Evolutionary conservation across 2,888 invertebrate genomes (phyloP), one percentile per base, ranked within the genome.

Genomic region (Rutpela maculata): DNA sequence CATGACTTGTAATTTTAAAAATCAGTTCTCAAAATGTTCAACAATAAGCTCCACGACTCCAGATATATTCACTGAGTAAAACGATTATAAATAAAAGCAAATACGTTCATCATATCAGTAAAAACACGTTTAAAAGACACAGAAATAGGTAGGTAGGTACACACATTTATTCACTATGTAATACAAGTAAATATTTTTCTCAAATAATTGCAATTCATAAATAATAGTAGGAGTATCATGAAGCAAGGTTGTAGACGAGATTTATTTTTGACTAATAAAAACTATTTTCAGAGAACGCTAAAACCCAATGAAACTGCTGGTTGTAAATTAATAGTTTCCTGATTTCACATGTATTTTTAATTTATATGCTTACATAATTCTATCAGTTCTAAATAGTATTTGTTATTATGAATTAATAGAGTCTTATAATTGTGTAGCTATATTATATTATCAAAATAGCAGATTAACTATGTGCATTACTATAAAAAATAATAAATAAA

Each of bases 251-350:
- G 59, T 22, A 59, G 59, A 59, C 59, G 11, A 59, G 22, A 12
- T 65, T 65, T 65, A 65, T 65, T 65, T 38, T 62, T 62, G 65
- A 43, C 35, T 15, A 65, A 18, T 65, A 38, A 43, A 65, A 65
- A 17, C 43, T 65, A 65, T 18, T 65, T 43, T 65, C 65, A 65
- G 38, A 65, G 18, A 17, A 6, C 65, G 62, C 35, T 31, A 62
- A 62, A 62, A 62, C 7, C 35, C 19, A 19, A 22, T 59, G 11
- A 59, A 59, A 59, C 1, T 59, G 59, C 19, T 59, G 10, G 31
- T 62, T n/a, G 15, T 50, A n/a, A 50, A 50, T 50, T 15, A 50
- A n/a, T n/a, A 50, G 50, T 50, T 43, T 50, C 50, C 50, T 50
- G 22, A 59, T 59, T 59, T 59, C 59, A 59, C 59, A 19, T 62